Conservation (phyloP, 1,140 invertebrate species). For the Harlomillsia oculata region DNA sequence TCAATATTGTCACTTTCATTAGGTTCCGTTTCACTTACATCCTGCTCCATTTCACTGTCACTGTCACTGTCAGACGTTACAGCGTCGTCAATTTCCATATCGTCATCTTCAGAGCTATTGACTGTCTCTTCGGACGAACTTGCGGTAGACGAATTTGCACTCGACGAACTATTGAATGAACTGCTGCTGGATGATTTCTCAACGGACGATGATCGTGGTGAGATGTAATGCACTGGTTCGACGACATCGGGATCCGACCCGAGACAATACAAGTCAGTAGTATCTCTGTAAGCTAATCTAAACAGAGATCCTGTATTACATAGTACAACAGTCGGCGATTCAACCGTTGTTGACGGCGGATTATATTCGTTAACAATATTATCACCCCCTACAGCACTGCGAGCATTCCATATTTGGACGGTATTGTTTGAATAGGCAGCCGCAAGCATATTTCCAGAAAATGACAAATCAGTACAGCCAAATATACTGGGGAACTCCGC, state of each 20-base stretch:
- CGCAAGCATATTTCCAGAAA: constrained; percentile 52
- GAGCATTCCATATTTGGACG: constrained; percentile 51
- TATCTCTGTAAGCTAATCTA: constrained; percentile 10
- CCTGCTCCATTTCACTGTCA: too few species aligned
- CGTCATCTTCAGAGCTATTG: too few species aligned
- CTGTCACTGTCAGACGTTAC: too few species aligned
- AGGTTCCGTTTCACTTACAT: too few species aligned
- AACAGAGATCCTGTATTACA: constrained; percentile 5
- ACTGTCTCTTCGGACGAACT: too few species aligned
- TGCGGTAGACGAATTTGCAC: too few species aligned
- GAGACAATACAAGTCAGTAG: constrained; percentile 10
- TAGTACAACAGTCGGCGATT: neutral
- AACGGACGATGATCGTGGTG: neutral
- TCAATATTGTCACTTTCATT: too few species aligned
- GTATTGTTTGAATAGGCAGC: constrained; percentile 51
- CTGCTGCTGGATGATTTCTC: too few species aligned
- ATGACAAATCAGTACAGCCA: constrained; percentile 51
- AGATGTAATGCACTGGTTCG: neutral
- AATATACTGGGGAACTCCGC: constrained; percentile 53
- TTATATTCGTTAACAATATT: neutral
- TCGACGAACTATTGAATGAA: too few species aligned
- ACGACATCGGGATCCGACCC: constrained; percentile 2
- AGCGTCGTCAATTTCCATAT: too few species aligned
- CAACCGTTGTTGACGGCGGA: neutral
- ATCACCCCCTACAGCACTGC: constrained; percentile 22